A percentile compares a stretch with the other conserved stretches of the same genome.
Conservation (phyloP, 2,113 vertebrate species). For the cattle (Bos taurus) region ARS-UCD2.0 NC_037328.1:67646001-67646500, state of each 20-base stretch:
- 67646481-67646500: neutral
- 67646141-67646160: neutral
- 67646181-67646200: neutral
- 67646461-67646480: neutral
- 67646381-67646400: neutral
- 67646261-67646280: neutral
- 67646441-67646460: neutral
- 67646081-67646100: neutral
- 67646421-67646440: neutral
- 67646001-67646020: neutral
- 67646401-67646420: neutral
- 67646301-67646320: neutral
- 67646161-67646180: neutral
- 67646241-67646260: neutral
- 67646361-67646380: neutral
- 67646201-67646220: neutral
- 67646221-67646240: neutral
- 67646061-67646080: neutral
- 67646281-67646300: neutral
- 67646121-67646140: accelerated
- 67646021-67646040: neutral
- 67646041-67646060: neutral
- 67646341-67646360: neutral
- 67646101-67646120: neutral
- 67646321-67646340: neutral